Conservation (phyloP, 2,113 vertebrate species). For the Gymnorhina tibicen region DNA sequence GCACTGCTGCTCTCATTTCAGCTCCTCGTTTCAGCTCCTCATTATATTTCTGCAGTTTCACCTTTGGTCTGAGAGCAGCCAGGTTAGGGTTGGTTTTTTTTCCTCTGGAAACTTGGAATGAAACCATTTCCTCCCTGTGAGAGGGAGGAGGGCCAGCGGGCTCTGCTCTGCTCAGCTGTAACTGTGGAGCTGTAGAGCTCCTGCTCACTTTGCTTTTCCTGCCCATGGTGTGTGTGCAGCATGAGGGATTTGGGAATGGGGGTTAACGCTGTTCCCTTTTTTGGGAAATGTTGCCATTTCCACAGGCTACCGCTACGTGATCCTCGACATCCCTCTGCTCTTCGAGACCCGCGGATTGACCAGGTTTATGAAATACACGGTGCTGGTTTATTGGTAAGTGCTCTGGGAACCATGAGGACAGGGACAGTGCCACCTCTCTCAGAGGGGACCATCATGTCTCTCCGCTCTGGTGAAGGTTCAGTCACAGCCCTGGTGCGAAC, state of each 20-base stretch:
- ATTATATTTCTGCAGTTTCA: constrained; percentile 48
- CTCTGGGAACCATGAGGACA: rapidly evolving
- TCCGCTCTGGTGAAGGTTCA: neutral
- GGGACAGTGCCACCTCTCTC: neutral
- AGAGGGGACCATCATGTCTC: rapidly evolving
- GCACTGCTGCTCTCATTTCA: neutral
- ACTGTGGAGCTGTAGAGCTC: neutral
- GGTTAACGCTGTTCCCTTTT: neutral
- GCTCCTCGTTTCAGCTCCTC: constrained; percentile 11
- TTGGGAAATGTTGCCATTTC: neutral
- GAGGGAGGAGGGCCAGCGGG: neutral
- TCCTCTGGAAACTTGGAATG: neutral
- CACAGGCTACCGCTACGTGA: constrained; percentile 89
- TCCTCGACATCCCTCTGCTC: constrained; percentile 93
- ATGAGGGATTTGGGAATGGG: neutral
- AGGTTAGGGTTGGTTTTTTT: neutral
- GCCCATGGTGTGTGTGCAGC: neutral
- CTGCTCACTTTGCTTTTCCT: neutral
- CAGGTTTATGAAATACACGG: constrained; percentile 87
- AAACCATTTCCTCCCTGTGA: neutral
- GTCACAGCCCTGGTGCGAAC: neutral
- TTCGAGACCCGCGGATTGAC: constrained; percentile 87
- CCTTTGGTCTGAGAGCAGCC: constrained; percentile 41
- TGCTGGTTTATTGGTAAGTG: constrained; percentile 94
- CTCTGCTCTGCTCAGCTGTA: neutral